Evolutionary conservation across 2,113 vertebrate species (phyloP).

Genomic region (Gnathonemus longibarbis): DNA sequence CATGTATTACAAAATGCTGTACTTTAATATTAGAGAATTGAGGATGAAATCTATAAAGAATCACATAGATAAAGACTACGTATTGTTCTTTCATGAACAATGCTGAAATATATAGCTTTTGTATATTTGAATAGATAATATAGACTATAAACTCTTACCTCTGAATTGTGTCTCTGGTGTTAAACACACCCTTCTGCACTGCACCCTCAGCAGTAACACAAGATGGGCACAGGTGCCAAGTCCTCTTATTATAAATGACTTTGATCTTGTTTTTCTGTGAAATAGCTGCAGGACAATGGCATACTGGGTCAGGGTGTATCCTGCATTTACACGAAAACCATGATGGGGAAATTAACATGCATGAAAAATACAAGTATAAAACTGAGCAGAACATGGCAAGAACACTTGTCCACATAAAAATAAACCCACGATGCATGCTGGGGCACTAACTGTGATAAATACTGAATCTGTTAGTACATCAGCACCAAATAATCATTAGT

Average conservation of each 20-base stretch:
- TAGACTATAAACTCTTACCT: background rate
- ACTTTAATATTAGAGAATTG: background rate
- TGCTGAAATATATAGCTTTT: background rate
- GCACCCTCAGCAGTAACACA: background rate
- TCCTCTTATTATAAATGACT: background rate
- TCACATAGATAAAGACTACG: background rate
- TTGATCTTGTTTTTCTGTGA: background rate
- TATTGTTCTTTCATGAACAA: background rate
- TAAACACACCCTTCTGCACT: background rate
- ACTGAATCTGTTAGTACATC: background rate
- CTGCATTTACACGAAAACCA: background rate
- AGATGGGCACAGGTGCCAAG: background rate
- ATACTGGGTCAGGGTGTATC: background rate
- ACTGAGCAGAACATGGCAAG: background rate
- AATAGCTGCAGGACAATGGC: background rate
- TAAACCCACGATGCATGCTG: background rate
- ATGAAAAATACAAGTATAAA: background rate
- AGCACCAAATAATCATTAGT: background rate
- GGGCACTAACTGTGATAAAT: too few relatives aligned
- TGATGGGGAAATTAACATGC: background rate
- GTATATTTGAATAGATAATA: background rate
- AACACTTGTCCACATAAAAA: background rate
- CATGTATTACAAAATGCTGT: background rate
- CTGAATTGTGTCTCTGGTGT: background rate
- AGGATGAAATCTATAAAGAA: background rate